phyloP scores from a whole-genome alignment of 2,888 invertebrate genomes.

The Nymphalis urticae region DNA sequence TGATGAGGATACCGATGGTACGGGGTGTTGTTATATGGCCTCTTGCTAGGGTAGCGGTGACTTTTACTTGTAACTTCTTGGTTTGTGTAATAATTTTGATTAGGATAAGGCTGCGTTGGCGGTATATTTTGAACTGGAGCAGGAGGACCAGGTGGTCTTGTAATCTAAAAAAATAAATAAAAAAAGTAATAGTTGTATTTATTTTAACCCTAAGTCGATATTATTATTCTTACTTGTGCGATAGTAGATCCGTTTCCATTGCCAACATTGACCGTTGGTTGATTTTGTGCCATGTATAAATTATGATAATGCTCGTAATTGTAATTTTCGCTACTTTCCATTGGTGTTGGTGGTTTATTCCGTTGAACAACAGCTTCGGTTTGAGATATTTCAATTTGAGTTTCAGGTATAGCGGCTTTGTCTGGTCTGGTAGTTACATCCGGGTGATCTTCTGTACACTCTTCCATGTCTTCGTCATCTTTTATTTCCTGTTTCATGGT shows the following conservation, averaged over 20 bases:
- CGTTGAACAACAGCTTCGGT: not conserved
- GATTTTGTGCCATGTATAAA: too few relatives aligned
- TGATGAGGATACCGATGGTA: not conserved
- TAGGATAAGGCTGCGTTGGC: not conserved
- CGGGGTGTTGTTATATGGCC: not conserved
- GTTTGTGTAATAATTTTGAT: not conserved
- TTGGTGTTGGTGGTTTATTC: not conserved
- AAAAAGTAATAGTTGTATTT: not conserved
- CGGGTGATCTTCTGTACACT: not conserved
- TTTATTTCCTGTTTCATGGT: slow-evolving; percentile 1
- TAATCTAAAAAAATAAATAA: not conserved
- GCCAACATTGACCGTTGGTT: not conserved
- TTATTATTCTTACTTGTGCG: not conserved
- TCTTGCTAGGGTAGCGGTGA: not conserved
- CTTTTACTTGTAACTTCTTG: not conserved
- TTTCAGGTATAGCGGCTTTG: not conserved
- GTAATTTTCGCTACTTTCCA: not conserved
- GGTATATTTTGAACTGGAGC: not conserved
- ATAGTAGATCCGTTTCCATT: not conserved
- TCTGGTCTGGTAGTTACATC: too few relatives aligned
- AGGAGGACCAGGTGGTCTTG: not conserved
- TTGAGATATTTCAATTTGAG: not conserved
- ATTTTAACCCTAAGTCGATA: not conserved
- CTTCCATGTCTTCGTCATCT: not conserved
- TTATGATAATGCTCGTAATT: not conserved